Evolutionary conservation across 2,113 vertebrate genomes (phyloP), one percentile per base, ranked within the genome.

Genomic region (Austrofundulus limnaeus): DNA sequence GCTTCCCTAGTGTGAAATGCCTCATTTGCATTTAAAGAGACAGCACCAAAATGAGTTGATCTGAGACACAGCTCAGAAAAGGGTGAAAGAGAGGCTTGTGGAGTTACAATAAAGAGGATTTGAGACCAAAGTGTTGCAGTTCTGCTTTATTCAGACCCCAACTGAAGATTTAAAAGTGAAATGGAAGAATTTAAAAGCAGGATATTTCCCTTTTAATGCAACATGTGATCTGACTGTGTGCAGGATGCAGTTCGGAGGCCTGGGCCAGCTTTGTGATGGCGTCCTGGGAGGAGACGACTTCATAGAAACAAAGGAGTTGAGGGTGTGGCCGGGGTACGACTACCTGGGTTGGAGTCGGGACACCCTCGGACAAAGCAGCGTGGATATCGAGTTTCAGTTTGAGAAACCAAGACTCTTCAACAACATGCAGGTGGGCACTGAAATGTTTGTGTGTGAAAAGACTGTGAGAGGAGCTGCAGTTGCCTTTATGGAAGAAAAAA

Each of bases 371-470:
- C 77, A 77, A 0, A 88, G 91, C 67, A 94, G 90, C 0, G 81
- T 98, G 78, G 94, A 95, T 72, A 94, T 96, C 34, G 96, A 97
- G 82, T 98, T 97, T 45, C 91, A 95, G 72, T 98, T 98, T 43
- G 94, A 97, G 84, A 90, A 77, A 4, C 90, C 94, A 4, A 91
- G 94, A 20, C 9, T 86, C 49, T 95, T 98, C 81, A 92, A 88
- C 37, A 91, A 87, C 80, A 95, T 98, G 95, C 92, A 95, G 93
- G 96, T 96, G 61, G 45, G 64, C 3, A 5, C 54, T 20, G 19
- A 20, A 14, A 15, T 25, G 11, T 52, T 31, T 46, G 28, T 34
- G 9, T 3, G 13, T 21, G 4, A 12, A 9, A 57, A 42, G 15
- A 42, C 11, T 21, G 14, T 16, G 2, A 24, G 5, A 6, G 11